Base-by-base conservation (phyloP, 2,797 vertebrate genomes). In the Sebastes diaconus region DNA sequence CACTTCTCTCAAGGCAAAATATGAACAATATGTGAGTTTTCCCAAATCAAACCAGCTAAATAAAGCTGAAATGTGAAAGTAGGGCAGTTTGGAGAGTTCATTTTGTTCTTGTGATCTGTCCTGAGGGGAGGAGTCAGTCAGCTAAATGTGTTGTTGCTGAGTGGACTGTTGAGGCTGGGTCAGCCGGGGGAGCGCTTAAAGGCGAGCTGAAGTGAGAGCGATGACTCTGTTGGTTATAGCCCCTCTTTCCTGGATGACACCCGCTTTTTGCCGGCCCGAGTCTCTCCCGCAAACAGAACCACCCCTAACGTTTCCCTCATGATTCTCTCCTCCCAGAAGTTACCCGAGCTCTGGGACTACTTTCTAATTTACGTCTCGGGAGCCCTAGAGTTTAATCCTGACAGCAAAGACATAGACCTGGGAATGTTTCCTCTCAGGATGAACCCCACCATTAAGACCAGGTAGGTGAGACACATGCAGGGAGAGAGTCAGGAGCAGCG, bases 261-360 rank as follows among this genome's bases (percentile, higher is more conserved):
- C n/a, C 20, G 1, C 34, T 74, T 42, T 67, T 34, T 55, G 3
- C 30, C 36, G 24, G 55, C 50, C 11, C 11, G 4, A 39, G 1
- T 61, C 52, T 74, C 73, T 65, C 14, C 20, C 8, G 9, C 72
- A 32, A 52, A 52, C 64, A 32, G 25, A 76, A 54, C 30, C 68
- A 10, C 1, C 22, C 64, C 9, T 4, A 13, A 81, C 73, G 59
- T 42, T 32, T 65, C 66, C 69, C 86, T 75, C 77, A 95, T 95
- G 94, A 90, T 93, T 81, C 90, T 93, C 77, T 87, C 86, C 72
- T 93, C 93, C 54, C 77, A 88, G 61, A 94, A 94, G 81, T 80
- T 94, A 39, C 93, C 92, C 2, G 93, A 95, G 85, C 92, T 95
- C 82, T 95, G 94, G 94, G 94, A 95, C 88, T 94, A 94, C 67